Evolutionary conservation across 2,113 vertebrate species (phyloP), one percentile per base, ranked within the genome.

Genomic region (Phylloscopus trochiloides): DNA sequence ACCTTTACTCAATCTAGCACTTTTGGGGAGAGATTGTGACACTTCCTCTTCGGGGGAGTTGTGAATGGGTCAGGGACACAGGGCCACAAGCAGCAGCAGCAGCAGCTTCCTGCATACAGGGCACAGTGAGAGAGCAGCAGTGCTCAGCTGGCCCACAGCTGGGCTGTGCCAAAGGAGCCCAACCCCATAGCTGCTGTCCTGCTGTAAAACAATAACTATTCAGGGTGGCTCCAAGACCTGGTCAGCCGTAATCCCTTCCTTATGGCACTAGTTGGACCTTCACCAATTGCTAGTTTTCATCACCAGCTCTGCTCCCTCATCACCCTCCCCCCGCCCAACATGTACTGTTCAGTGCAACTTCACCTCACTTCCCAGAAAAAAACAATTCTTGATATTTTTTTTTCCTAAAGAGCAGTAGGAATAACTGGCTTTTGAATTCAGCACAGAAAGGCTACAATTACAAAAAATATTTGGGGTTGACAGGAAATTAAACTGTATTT

Each of bases 401-500:
- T 86, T 94, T 95, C 94, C 95, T 96, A 52, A 96, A 96, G 80
- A 95, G 91, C 86, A 75, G 36, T 63, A 84, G 17, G 52, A 86
- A 78, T 71, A 80, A 68, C 51, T 86, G n/a, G 10, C 24, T 87
- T 94, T 89, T 92, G 58, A 78, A 91, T 89, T 94, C 72, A 72
- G 43, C 61, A 80, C 36, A 89, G 79, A 70, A 91, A 91, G 36
- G 57, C 51, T 78, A 89, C 76, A 87, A 95, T 92, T 94, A 82
- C 17, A 75, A 71, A 94, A 76, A 70, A 90, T 77, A 15, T 14
- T 94, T 89, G 31, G 80, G 47, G 57, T 87, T 95, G 83, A 91
- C 86, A 92, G 86, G 91, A 96, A 97, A 95, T 85, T 75, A 94
- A 91, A 81, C 61, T 87, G 32, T 84, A 75, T 92, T 95, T 95